Conservation (phyloP, 2,888 invertebrate genomes). For the Sarcophaga caerulescens region DNA sequence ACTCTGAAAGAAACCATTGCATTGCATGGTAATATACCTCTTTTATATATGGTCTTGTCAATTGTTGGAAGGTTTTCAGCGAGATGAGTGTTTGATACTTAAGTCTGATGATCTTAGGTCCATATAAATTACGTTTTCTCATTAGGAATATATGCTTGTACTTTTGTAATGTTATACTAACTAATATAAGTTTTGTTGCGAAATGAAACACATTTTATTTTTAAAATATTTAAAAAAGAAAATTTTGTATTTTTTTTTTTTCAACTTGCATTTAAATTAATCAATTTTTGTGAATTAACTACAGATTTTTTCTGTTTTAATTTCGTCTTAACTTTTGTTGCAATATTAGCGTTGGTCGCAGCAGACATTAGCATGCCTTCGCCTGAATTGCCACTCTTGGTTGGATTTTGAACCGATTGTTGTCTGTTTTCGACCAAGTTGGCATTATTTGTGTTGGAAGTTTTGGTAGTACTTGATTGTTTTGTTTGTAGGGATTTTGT, state of each 20-base stretch:
- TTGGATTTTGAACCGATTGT: constrained; percentile 35
- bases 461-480: constrained; percentile 15
- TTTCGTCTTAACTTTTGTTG: constrained; percentile 78
- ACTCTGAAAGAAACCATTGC: too few species aligned
- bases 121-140: too few species aligned
- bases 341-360: constrained; percentile 81
- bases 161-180: too few species aligned
- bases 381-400: constrained; percentile 1
- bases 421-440: background rate
- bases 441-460: constrained; percentile 28
- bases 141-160: too few species aligned
- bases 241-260: constrained; percentile 1
- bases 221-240: constrained; percentile 14
- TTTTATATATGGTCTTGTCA: too few species aligned
- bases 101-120: too few species aligned
- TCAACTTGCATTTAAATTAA: constrained; percentile 33
- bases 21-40: too few species aligned
- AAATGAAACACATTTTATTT: constrained; percentile 1
- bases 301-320: constrained; percentile 74
- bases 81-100: too few species aligned
- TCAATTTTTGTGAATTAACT: constrained; percentile 33
- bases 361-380: constrained; percentile 76
- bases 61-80: too few species aligned
- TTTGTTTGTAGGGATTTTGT: constrained; percentile 58
- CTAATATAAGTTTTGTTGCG: background rate